Evolutionary conservation across 1,140 invertebrate genomes (phyloP), one percentile per base, ranked within the genome.

Genomic region (Hetaerina americana): DNA sequence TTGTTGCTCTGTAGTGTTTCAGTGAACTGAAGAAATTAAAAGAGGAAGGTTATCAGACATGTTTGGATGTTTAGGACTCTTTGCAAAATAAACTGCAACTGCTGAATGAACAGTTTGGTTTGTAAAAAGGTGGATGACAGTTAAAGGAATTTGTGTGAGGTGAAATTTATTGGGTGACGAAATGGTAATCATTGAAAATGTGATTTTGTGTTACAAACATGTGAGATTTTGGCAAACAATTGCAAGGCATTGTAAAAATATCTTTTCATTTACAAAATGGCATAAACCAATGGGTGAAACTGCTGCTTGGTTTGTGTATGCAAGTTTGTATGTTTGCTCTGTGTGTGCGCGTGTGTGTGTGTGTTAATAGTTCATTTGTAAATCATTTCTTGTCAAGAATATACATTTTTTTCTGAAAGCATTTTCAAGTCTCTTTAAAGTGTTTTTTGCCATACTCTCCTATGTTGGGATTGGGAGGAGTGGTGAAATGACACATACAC

Each of bases 321-420:
- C 71, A 73, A 69, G 68, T 73, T 71, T 28, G 68, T 1, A 57
- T 66, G 49, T 31, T 22, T 57, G 73, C 66, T 68, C 27, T 57
- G 28, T 24, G 26, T 25, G 68, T 66, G 66, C 29, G 29, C 15
- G 15, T 12, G 15, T 12, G 40, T 57, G 40, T 77, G 78, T 80
- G 80, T 80, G 78, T 78, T 77, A 79, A 80, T 79, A 82, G 79
- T 82, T 83, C 79, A 84, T 84, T 84, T 84, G 82, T 84, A 84
- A 82, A 83, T 82, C 80, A 82, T 81, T 84, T 83, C 79, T 84
- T 82, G 80, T 81, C 81, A 77, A 80, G 78, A 78, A 78, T 80
- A 82, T 81, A 82, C 79, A 81, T 79, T 82, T 78, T 83, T 84
- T 83, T 69, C 31, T 72, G 40, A 57, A 57, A 57, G 40, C 40